Base-by-base conservation (phyloP, 2,113 vertebrate genomes). In the Spea bombifrons region DNA sequence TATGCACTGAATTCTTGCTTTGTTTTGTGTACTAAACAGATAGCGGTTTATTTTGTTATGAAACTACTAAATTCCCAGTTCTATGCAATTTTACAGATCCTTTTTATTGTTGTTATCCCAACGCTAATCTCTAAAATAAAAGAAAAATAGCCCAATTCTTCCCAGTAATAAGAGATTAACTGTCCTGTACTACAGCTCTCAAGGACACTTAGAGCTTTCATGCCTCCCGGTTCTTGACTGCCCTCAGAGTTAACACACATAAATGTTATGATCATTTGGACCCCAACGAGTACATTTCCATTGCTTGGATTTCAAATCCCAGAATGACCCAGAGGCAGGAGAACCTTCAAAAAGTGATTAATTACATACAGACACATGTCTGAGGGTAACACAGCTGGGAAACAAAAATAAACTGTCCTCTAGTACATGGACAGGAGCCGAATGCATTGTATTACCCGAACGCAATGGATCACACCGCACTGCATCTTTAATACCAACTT, bases 351-450 rank as follows among this genome's bases (percentile, higher is more conserved):
- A 71, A 45, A 65, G 76, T 78, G 68, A 78, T 71, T 71, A 78
- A 53, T 78, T 69, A 78, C 69, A 71, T 63, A 44, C 49, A 65
- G 76, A 50, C 59, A 78, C 47, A 72, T 45, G 68, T 78, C 76
- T 78, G 48, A 53, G 48, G 47, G 50, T 61, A 50, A 48, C 76
- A 71, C 68, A 65, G 76, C 57, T 71, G 57, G 59, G 76, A 65
- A 71, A 64, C 63, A 30, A 63, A 65, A 78, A 71, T 69, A 76
- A 61, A 76, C 15, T 61, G 68, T 78, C 69, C 75, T 72, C 76
- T 45, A 71, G 57, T 66, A 71, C 13, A 69, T 53, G 47, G 13
- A 66, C 48, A 9, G 61, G 46, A 76, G 7, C 53, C 49, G 75
- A 69, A 53, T 57, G 46, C 7, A 43, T 52, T 52, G 9, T 52